Percentiles rank a stretch among this genome's conserved stretches.
Evolutionary conservation across 1,140 invertebrate genomes (phyloP).

Genomic region (Chironomus tepperi): DNA sequence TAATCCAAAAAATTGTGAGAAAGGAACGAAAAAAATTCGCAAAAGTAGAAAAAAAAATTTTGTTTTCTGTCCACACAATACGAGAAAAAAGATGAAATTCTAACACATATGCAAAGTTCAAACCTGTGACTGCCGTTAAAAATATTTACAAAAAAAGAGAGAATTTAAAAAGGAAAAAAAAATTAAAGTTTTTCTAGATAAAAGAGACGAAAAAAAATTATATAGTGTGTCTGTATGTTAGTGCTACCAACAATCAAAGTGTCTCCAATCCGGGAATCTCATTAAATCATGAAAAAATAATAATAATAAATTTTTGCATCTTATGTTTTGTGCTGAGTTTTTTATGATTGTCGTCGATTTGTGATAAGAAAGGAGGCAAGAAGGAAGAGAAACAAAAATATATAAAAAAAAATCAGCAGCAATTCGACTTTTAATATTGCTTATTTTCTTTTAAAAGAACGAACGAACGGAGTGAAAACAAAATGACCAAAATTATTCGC

Average conservation of each 20-base stretch:
- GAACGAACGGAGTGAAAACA: not conserved
- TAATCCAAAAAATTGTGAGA: not conserved
- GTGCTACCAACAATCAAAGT: not conserved
- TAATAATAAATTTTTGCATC: conserved; percentile 2
- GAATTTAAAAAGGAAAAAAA: not conserved
- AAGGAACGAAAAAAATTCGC: not conserved
- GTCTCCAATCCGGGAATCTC: conserved; percentile 1
- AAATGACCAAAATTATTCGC: conserved; percentile 23
- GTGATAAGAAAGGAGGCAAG: not conserved
- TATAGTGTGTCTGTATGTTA: too few relatives aligned
- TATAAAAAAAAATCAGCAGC: not conserved
- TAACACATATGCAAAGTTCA: conserved; percentile 13
- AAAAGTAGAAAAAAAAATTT: not conserved
- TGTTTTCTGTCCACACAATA: not conserved
- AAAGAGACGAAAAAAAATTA: too few relatives aligned
- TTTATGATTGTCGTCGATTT: not conserved
- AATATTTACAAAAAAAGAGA: not conserved
- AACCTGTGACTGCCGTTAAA: conserved; percentile 11
- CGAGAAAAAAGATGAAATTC: not conserved
- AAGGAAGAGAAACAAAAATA: not conserved
- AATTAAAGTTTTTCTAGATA: not conserved
- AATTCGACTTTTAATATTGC: not conserved
- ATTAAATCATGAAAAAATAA: conserved; percentile 10
- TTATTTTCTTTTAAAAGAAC: not conserved
- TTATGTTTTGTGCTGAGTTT: conserved; percentile 6